Conservation (phyloP, 2,113 vertebrate species). For the Prunella himalayana region DNA sequence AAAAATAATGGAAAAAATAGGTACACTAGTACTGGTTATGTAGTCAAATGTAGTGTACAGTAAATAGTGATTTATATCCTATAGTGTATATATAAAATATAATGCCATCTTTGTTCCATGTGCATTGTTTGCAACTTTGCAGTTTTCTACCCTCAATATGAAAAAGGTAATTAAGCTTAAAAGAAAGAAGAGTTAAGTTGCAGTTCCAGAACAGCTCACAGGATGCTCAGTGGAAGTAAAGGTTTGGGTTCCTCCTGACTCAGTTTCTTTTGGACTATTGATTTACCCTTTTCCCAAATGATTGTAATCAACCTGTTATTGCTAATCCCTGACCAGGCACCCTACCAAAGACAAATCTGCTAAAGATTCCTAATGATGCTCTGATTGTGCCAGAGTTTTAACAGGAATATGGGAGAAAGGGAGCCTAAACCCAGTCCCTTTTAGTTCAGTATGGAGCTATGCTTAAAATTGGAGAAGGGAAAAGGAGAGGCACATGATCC, state of each 20-base stretch:
- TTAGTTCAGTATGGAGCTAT: not conserved
- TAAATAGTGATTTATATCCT: not conserved
- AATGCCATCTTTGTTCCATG: not conserved
- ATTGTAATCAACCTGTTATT: not conserved
- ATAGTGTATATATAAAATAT: not conserved
- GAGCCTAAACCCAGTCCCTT: not conserved
- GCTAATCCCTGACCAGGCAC: not conserved
- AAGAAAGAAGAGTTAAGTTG: not conserved
- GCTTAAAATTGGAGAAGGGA: not conserved
- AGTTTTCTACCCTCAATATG: not conserved
- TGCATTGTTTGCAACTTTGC: not conserved
- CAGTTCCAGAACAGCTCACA: not conserved
- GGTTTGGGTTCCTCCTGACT: not conserved
- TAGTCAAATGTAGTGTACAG: not conserved
- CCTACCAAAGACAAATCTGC: not conserved
- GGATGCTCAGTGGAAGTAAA: not conserved
- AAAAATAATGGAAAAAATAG: not conserved
- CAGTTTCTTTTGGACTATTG: not conserved
- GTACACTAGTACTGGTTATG: not conserved
- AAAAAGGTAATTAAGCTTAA: not conserved
- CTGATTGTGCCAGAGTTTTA: not conserved
- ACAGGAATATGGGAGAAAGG: not conserved
- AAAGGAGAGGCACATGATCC: accelerated
- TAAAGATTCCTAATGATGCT: not conserved
- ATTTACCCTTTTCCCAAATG: not conserved